Conservation (phyloP, 92 coral and sea anemone species). For the Zoanthus sociatus region DNA sequence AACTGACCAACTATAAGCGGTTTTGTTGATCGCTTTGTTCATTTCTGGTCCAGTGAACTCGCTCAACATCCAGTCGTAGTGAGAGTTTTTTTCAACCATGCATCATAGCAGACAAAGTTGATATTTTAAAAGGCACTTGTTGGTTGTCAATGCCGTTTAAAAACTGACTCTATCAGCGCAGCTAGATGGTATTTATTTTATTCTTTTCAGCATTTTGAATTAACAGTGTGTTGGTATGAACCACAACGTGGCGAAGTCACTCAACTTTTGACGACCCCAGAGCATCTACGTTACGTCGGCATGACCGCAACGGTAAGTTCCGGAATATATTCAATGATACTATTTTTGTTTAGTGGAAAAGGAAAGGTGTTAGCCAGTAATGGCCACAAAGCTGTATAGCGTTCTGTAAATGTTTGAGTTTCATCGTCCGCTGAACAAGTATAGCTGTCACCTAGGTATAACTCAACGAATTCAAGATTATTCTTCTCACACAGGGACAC, state of each 20-base stretch:
- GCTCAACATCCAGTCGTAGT: conserved; percentile 16
- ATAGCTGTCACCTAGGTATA: conserved; percentile 8
- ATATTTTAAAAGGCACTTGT: not conserved
- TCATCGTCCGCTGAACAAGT: not conserved
- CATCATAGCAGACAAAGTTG: not conserved
- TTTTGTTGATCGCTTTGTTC: not conserved
- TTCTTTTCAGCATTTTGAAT: not conserved
- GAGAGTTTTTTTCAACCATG: conserved; percentile 16
- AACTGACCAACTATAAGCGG: not conserved
- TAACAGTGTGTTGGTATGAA: conserved; percentile 19
- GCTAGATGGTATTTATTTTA: not conserved
- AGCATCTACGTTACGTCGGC: conserved; percentile 48
- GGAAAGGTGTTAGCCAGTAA: not conserved
- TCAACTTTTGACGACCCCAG: conserved; percentile 21
- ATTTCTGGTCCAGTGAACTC: conserved; percentile 21
- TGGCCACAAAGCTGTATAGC: not conserved
- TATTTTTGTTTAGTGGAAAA: not conserved
- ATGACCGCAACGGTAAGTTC: conserved; percentile 74
- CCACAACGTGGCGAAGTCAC: conserved; percentile 26
- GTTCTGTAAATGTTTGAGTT: not conserved
- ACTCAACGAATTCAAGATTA: not conserved
- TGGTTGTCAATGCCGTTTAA: not conserved
- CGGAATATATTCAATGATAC: conserved; percentile 24
- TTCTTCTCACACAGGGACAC: not conserved
- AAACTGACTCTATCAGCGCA: not conserved